Base-by-base conservation (phyloP, 2,113 vertebrate genomes). In the Hemibagrus wyckioides region DNA sequence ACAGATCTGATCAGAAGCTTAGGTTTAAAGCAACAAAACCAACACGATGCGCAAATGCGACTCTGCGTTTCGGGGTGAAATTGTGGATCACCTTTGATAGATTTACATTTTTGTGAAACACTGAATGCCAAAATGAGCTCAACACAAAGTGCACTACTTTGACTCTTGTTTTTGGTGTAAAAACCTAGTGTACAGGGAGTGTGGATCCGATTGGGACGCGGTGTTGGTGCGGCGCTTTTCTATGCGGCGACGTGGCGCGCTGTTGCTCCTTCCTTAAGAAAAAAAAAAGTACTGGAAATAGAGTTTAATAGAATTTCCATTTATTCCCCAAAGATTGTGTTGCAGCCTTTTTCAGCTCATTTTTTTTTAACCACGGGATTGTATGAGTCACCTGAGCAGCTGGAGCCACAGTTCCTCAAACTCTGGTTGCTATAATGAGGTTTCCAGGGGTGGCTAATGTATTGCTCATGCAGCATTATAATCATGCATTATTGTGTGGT, bases 191-290 rank as follows among this genome's bases (percentile, higher is more conserved):
- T n/a, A 4, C 39, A 63, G 80, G 15, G 44, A 30, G n/a, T 11
- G 44, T n/a, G n/a, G 28, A 61, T 50, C 81, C 39, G 36, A 44
- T 6, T n/a, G 39, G 80, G 80, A 82, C 33, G 14, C 82, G n/a
- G 11, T 14, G 63, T 33, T 23, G 52, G 54, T 56, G 54, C 36
- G 1, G 54, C 36, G 1, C 41, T 81, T 21, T 57, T n/a, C 36
- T 30, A 30, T 39, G 9, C 8, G 76, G 85, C 82, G 63, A 90
- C 85, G 85, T 89, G 85, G 83, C 90, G 30, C 21, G 33, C 76
- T 39, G 36, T 87, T 87, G 69, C 79, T 28, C 59, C 54, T 79
- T 79, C 30, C 15, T 73, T 71, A 41, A 36, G 36, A 57, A 56
- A 80, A 52, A 52, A 25, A 41, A 71, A 11, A 28, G 33, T 54